Percentiles rank a stretch among this genome's conserved stretches.
phyloP scores from a whole-genome alignment of 1,140 invertebrate genomes.

The Dendroctonus valens region DNA sequence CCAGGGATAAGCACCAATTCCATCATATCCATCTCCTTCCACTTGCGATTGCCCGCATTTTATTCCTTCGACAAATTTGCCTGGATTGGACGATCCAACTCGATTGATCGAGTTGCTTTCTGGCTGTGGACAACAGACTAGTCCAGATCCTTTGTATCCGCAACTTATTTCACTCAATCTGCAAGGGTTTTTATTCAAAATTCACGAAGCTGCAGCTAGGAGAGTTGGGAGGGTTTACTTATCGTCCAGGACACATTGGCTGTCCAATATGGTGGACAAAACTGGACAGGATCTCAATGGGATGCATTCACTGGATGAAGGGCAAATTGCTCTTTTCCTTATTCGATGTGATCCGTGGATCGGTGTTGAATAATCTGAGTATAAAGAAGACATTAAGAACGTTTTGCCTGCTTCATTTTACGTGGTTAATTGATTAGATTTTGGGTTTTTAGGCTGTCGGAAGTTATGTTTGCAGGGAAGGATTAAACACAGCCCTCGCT shows the following conservation, averaged over 20 bases:
- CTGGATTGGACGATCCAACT: conserved; percentile 12
- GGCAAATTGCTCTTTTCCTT: conserved; percentile 40
- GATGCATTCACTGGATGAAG: conserved; percentile 43
- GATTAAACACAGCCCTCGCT: no score
- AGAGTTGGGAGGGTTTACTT: conserved; percentile 38
- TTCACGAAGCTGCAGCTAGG: background rate
- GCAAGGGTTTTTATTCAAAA: conserved; percentile 11
- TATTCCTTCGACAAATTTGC: conserved; percentile 41
- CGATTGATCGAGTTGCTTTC: conserved; percentile 19
- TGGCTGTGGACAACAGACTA: conserved; percentile 51
- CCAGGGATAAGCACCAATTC: conserved; percentile 67
- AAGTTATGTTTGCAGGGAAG: no score
- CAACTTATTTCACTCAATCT: conserved; percentile 50
- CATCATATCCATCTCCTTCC: conserved; percentile 60
- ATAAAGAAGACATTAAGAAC: no score
- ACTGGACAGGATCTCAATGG: conserved; percentile 46
- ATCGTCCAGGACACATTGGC: conserved; percentile 45
- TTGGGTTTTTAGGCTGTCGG: no score
- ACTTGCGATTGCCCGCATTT: conserved; percentile 63
- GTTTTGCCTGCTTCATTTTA: no score
- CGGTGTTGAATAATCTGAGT: no score
- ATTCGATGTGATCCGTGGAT: no score
- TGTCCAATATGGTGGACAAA: conserved; percentile 45
- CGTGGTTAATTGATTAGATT: no score
- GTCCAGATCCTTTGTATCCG: conserved; percentile 49